phyloP scores from a whole-genome alignment of 2,113 vertebrate species.

The Ictidomys tridecemlineatus region DNA sequence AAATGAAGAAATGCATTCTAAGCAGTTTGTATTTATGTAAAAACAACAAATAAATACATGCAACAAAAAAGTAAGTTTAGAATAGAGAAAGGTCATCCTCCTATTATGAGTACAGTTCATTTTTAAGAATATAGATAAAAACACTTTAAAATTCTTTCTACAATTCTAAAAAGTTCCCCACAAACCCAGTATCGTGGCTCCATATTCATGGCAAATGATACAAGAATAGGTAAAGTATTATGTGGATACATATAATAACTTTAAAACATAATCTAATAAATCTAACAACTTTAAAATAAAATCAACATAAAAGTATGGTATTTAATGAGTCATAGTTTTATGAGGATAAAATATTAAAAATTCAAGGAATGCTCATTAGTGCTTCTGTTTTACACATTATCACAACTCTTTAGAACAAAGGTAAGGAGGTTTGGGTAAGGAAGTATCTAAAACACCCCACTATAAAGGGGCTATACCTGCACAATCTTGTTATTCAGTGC shows the following conservation, averaged over 20 bases:
- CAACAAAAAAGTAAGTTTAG: not conserved
- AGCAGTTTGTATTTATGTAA: not conserved
- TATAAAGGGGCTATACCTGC: not conserved
- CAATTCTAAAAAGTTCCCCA: conserved; percentile 10
- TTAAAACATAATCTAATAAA: not conserved
- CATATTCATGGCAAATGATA: not conserved
- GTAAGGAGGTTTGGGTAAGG: not conserved
- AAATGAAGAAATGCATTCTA: conserved; percentile 37
- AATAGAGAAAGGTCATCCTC: not conserved
- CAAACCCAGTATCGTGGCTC: not conserved
- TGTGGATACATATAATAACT: not conserved
- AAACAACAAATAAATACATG: not conserved
- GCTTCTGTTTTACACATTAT: not conserved
- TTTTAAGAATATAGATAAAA: not conserved
- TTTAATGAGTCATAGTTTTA: not conserved
- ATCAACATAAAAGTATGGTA: not conserved
- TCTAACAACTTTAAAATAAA: conserved; percentile 47
- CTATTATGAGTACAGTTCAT: not conserved
- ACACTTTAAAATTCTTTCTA: conserved; percentile 27
- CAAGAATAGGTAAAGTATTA: not conserved
- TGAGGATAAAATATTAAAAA: not conserved
- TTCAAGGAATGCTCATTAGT: not conserved
- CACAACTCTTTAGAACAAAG: not conserved
- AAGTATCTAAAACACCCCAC: not conserved
- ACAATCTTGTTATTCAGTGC: not conserved